Base-by-base conservation (phyloP, 35 echinoderm and acorn worm species). In the Acanthaster planci region DNA sequence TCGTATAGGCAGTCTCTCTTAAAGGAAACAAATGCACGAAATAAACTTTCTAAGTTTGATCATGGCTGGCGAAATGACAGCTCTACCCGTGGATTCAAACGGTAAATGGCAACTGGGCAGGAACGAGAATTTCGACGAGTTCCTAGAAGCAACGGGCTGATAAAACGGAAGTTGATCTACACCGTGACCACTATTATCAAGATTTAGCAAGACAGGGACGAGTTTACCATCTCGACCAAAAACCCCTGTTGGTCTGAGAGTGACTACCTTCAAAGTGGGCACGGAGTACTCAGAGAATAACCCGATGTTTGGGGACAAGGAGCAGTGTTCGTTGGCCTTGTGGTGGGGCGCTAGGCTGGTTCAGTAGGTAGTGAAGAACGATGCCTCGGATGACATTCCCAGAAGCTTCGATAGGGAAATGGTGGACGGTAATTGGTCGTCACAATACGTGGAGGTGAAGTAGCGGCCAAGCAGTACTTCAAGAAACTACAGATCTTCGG, bases 41-140 rank as follows among this genome's bases (percentile, higher is more conserved):
- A n/a, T n/a, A n/a, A n/a, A n/a, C n/a, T n/a, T n/a, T n/a, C n/a
- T n/a, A n/a, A n/a, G n/a, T n/a, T n/a, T n/a, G n/a, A n/a, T n/a
- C n/a, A 72, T 72, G 64, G 64, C 64, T 35, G 64, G 34, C 8
- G 64, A 26, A 72, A 72, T 6, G 0, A 72, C 22, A 0, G 26
- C 26, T 32, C 76, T 60, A 52, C 8, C 40, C 51, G 59, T 78
- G 36, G 37, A 86, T 1, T 76, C 90, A 10, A 90, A 42, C 40
- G 93, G 93, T 0, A 79, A 51, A 22, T 95, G 93, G 93, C 87
- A 91, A 32, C 89, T 87, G 40, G 93, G 79, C 21, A 87, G 81
- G 50, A 88, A 57, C 31, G 88, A 91, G 55, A 90, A 90, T 39
- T 17, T 95, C 29, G 93, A 95, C 64, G 84, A 90, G 50, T 91